Base-by-base conservation (phyloP, 2,888 invertebrate species). In the Slavum lentiscoides region DNA sequence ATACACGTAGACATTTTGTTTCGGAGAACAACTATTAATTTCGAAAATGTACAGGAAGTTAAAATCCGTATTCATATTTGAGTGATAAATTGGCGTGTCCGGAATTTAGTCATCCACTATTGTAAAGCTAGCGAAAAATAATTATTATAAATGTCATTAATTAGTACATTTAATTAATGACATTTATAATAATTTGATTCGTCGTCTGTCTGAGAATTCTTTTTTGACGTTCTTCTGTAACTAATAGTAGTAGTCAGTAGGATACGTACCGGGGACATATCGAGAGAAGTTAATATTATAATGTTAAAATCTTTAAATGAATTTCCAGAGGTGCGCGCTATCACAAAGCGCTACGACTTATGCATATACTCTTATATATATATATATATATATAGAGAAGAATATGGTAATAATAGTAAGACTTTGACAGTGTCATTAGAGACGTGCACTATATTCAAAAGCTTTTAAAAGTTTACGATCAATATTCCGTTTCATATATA, bases 401-500 rank as follows among this genome's bases (percentile, higher is more conserved):
- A 19, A 55, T 55, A 55, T 19, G 6, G 55, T 19, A 55, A 55
- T 19, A 55, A 19, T 19, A 30, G 30, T 30, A 55, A 55, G 4
- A 74, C 30, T 55, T 66, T 19, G 17, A 21, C 9, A 64, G 9
- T 11, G 21, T 17, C 8, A 49, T 21, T 23, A 73, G 8, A 30
- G 30, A 30, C 30, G 30, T 30, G 13, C 21, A 66, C 39, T 21
- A 13, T 21, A 13, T 23, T 67, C 30, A n/a, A 59, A 66, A 68
- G 43, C 67, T 67, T 68, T 75, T 75, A 59, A 19, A 68, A 75
- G 15, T 43, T 49, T 30, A 59, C 17, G 13, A 6, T 49, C 4
- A 23, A 59, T 49, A 43, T 30, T 49, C 21, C 23, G 39, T 15
- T 67, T 75, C 4, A 15, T 23, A 1, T 30, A 4, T 30, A 30